phyloP scores from a whole-genome alignment of 1,140 invertebrate genomes.

The Aphidius ervi region DNA sequence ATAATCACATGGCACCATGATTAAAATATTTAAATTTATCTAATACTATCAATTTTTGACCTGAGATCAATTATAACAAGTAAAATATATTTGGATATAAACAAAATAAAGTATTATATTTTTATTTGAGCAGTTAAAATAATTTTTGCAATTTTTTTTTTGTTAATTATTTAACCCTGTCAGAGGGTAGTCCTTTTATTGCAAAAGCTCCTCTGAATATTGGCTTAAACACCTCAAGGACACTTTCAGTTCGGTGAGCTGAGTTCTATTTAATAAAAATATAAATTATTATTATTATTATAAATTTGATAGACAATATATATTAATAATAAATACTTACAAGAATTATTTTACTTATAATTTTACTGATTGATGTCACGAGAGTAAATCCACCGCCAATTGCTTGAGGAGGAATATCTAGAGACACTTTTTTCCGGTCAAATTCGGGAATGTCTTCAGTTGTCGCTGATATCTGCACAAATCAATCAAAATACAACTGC shows the following conservation, averaged over 20 bases:
- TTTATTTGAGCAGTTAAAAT: too few species aligned
- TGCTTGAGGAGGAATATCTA: slow-evolving; percentile 63
- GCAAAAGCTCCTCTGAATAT: slow-evolving; percentile 63
- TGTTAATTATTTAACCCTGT: slow-evolving; percentile 21
- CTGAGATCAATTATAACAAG: too few species aligned
- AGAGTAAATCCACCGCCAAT: slow-evolving; percentile 68
- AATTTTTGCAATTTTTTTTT: slow-evolving; percentile 4
- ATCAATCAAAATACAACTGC: slow-evolving; percentile 21
- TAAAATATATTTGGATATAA: too few species aligned
- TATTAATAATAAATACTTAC: slow-evolving; percentile 48
- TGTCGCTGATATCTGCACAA: slow-evolving; percentile 38
- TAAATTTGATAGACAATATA: slow-evolving; percentile 1
- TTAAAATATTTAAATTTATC: too few species aligned
- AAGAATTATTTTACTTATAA: slow-evolving; percentile 64
- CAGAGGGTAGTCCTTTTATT: slow-evolving; percentile 59
- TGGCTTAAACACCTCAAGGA: slow-evolving; percentile 63
- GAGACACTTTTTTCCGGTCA: slow-evolving; percentile 60
- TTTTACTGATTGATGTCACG: slow-evolving; percentile 66
- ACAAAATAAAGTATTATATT: too few species aligned
- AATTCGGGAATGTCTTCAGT: slow-evolving; percentile 65
- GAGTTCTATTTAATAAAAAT: slow-evolving; percentile 59
- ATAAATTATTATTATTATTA: not conserved
- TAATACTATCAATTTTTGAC: too few species aligned
- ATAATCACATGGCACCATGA: too few species aligned
- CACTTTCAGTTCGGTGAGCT: slow-evolving; percentile 62